Evolutionary conservation across 2,888 invertebrate genomes (phyloP), one percentile per base, ranked within the genome.

Genomic region (Camptogramma bilineatum): DNA sequence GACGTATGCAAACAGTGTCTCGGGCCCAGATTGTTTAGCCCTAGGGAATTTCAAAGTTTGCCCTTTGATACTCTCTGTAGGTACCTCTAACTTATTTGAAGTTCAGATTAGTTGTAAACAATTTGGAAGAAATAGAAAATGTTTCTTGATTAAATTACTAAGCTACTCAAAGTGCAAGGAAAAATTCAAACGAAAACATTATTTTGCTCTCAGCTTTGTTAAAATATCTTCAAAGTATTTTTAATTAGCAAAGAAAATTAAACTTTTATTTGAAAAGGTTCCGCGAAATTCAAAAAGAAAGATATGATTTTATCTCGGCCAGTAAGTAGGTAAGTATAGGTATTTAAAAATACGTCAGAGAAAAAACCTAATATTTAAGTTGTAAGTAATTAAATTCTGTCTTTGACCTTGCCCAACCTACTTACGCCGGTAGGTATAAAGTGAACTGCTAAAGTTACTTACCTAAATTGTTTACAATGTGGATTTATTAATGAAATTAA

Each of bases 21-120:
- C 48, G 79, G n/a, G 74, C 80, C 56, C 71, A 75, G 76, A 82
- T 86, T 81, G 80, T 82, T 82, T 79, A 74, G 72, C 69, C 74
- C 68, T 75, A 77, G 76, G 77, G 74, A 79, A 79, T 75, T 76
- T 72, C 75, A 73, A 77, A 79, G 74, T 78, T 79, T 52, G 56
- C 55, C 51, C 62, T 53, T 66, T 67, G 48, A 46, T 61, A 50
- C 44, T 44, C 7, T 16, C 8, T 39, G 13, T 13, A 39, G 2
- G 5, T 44, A 44, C 44, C 28, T 24, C 7, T 31, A 46, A 47
- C 39, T 21, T 50, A 28, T 48, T 48, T 42, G 8, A 51, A 55
- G 28, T 21, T 46, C 17, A 19, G 34, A 4, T 31, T 19, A 52
- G 28, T 53, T 16, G 46, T 13, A 31, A 52, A 58, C 48, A 44